Evolutionary conservation across 2,888 invertebrate species (phyloP).

Genomic region (Neocrepidodera transversa): DNA sequence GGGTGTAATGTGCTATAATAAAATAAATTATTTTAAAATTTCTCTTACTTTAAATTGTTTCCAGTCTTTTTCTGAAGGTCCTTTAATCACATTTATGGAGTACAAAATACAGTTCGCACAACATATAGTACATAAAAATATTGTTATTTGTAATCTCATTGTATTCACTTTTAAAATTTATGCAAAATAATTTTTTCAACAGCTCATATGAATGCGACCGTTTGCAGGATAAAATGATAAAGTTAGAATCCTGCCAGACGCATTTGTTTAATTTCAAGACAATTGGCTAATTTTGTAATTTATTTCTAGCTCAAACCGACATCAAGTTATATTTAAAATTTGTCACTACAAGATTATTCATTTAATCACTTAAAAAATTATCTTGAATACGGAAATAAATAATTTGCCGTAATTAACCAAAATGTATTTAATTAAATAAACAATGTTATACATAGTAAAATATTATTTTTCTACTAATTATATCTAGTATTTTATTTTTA

Average conservation of each 20-base stretch:
- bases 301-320: not conserved
- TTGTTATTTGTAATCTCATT: not conserved
- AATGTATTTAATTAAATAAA: too few relatives aligned
- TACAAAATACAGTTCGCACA: conserved; percentile 5
- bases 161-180: not conserved
- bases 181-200: too few relatives aligned
- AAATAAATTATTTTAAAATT: too few relatives aligned
- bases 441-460: too few relatives aligned
- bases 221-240: too few relatives aligned
- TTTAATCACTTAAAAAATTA: not conserved
- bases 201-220: too few relatives aligned
- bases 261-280: not conserved
- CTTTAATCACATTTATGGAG: not conserved
- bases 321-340: not conserved
- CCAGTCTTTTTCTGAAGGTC: conserved; percentile 9
- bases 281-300: conserved; percentile 8
- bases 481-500: too few relatives aligned
- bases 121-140: not conserved
- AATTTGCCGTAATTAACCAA: too few relatives aligned
- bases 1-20: too few relatives aligned
- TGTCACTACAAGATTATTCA: not conserved
- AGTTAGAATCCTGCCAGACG: not conserved
- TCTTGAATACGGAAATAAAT: too few relatives aligned
- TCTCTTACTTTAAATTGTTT: conserved; percentile 11
- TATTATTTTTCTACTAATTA: too few relatives aligned